These are phyloP conservation scores for Noctua janthe DNA, from an alignment of 2,888 invertebrate species.

Conservation along the genomic window DNA sequence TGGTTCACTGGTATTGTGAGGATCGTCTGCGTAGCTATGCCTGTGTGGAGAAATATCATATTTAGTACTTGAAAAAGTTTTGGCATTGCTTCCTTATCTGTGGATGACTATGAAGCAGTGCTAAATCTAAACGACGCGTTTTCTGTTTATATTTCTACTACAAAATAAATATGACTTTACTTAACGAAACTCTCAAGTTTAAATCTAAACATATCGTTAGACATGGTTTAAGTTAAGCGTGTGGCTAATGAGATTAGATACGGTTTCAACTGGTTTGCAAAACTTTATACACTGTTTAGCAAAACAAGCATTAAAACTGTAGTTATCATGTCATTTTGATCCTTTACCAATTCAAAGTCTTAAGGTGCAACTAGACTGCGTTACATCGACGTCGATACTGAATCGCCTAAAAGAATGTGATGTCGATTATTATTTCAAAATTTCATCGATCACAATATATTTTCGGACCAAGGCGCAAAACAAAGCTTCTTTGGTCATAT, in stretches of 20 bases:
- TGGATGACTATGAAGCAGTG: not conserved
- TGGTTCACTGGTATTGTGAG: slow-evolving; percentile 98
- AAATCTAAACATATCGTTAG: slow-evolving; percentile 25
- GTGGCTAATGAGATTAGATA: slow-evolving; percentile 22
- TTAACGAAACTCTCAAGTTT: slow-evolving; percentile 7
- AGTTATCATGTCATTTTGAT: not conserved
- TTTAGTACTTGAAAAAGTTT: not conserved
- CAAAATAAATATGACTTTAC: slow-evolving; percentile 5
- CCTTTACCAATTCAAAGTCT: not conserved
- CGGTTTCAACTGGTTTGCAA: slow-evolving; percentile 2
- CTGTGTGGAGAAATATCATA: slow-evolving; percentile 85
- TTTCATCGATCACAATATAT: not conserved
- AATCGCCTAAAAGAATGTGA: not conserved
- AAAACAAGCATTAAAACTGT: not conserved
- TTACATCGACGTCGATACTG: not conserved
- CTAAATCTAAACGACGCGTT: not conserved
- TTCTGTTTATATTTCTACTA: not conserved
- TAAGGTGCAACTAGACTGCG: not conserved
- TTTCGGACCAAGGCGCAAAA: not conserved
- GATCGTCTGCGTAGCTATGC: slow-evolving; percentile 98
- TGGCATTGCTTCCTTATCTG: not conserved
- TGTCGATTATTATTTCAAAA: too few species aligned
- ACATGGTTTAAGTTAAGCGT: slow-evolving; percentile 27
- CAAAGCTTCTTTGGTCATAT: not conserved
- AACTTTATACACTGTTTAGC: slow-evolving; percentile 2